Conservation (phyloP, 2,888 invertebrate species). For the Cheilosia vulpina region DNA sequence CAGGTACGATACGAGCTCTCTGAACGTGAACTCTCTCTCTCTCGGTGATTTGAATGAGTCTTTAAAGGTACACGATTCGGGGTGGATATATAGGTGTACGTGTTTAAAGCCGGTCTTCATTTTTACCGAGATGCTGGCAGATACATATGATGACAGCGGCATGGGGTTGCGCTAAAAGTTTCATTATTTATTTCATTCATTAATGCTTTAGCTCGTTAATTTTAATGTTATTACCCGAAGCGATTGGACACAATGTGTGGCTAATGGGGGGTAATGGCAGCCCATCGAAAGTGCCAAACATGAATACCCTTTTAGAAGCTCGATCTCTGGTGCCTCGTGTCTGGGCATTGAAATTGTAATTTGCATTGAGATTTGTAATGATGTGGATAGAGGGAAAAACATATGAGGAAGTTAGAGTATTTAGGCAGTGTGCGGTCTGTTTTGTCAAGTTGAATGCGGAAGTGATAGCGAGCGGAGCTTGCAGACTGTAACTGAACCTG, state of each 20-base stretch:
- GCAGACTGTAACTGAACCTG: too few relatives aligned
- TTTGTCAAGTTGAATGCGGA: too few relatives aligned
- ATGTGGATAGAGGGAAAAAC: too few relatives aligned
- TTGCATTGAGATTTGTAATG: constrained; percentile 62
- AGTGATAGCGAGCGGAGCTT: too few relatives aligned
- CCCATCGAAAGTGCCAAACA: constrained; percentile 63
- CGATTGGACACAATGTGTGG: constrained; percentile 29
- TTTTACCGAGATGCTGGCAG: constrained; percentile 20
- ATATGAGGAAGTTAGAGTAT: too few relatives aligned
- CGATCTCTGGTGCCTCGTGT: constrained; percentile 57
- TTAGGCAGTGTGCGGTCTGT: too few relatives aligned
- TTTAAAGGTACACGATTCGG: constrained; percentile 14
- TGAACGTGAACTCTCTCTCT: neutral
- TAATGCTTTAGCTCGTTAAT: constrained; percentile 71
- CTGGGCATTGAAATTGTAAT: constrained; percentile 56
- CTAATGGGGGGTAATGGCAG: constrained; percentile 49
- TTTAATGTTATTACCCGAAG: constrained; percentile 67
- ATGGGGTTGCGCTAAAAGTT: constrained; percentile 33
- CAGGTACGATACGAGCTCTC: constrained; percentile 54
- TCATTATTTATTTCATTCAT: constrained; percentile 74
- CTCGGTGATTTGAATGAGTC: constrained; percentile 33
- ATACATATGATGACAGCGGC: neutral
- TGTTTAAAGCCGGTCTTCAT: constrained; percentile 41
- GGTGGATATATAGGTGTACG: neutral
- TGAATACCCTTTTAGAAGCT: constrained; percentile 71